These are phyloP conservation scores for Netelia melanura DNA, from an alignment of 2,888 invertebrate genomes.

Conservation along the genomic window DNA sequence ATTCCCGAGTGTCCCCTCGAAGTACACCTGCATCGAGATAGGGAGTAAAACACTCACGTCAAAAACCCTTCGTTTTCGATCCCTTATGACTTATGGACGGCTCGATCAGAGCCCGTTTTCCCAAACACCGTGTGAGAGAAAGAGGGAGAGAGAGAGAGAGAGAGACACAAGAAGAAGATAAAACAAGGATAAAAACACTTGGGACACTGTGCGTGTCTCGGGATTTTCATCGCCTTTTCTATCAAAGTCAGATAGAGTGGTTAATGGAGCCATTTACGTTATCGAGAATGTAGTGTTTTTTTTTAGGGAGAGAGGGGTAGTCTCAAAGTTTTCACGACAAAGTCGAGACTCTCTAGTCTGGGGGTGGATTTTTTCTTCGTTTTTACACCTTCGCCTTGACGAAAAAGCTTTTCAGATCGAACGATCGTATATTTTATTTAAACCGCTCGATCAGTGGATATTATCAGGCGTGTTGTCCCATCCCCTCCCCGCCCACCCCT, in stretches of 20 bases:
- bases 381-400: conserved; percentile 20
- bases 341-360: conserved; percentile 8
- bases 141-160: conserved; percentile 27
- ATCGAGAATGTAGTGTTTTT: neutral
- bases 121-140: conserved; percentile 16
- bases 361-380: neutral
- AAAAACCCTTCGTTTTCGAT: conserved; percentile 25
- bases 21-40: conserved; percentile 49
- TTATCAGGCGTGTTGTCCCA: conserved; percentile 58
- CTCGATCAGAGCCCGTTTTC: conserved; percentile 43
- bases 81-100: conserved; percentile 24
- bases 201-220: neutral
- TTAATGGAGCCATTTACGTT: conserved; percentile 68
- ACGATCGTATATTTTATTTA: conserved; percentile 71
- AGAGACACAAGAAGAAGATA: conserved; percentile 56
- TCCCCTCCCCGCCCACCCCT: neutral
- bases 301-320: neutral
- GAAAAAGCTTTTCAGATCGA: conserved; percentile 64
- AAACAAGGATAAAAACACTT: conserved; percentile 35
- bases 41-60: conserved; percentile 10
- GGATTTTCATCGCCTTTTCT: conserved; percentile 27
- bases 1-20: conserved; percentile 49
- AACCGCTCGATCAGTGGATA: conserved; percentile 70
- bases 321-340: conserved; percentile 24
- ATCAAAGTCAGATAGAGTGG: conserved; percentile 26